These are phyloP conservation scores for Leptodactylus fallax DNA, from an alignment of 2,797 vertebrate species.

Conservation along the genomic window DNA sequence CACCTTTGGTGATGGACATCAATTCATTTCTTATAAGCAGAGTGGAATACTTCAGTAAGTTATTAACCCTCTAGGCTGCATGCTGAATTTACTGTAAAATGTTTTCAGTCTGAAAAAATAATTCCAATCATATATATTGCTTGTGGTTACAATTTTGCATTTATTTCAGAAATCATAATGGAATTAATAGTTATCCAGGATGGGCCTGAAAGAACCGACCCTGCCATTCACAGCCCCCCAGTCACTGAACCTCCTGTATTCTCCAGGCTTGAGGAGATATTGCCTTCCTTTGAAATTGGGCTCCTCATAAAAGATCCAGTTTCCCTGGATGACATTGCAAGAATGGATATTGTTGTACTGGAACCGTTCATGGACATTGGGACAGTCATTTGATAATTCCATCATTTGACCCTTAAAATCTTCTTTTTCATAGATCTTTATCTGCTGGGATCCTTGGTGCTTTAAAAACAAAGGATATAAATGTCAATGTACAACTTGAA, in stretches of 20 bases:
- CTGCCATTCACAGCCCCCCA: conserved; percentile 23
- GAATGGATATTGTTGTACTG: conserved; percentile 66
- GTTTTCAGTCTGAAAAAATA: background rate
- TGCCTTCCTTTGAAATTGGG: conserved; percentile 64
- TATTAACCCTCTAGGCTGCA: too few relatives aligned
- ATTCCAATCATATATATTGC: background rate
- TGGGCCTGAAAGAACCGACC: conserved; percentile 65
- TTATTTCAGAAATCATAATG: background rate
- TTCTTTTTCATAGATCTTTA: conserved; percentile 62
- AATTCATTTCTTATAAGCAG: too few relatives aligned
- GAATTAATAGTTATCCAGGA: conserved; percentile 58
- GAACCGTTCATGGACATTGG: conserved; percentile 68
- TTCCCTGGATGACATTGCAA: conserved; percentile 25
- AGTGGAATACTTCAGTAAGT: too few relatives aligned
- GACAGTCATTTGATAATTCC: conserved; percentile 65
- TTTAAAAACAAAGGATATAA: background rate
- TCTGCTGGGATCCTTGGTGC: conserved; percentile 51
- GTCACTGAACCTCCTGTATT: conserved; percentile 55
- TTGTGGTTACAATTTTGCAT: background rate
- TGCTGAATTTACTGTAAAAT: background rate
- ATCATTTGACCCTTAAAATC: conserved; percentile 63
- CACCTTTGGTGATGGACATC: too few relatives aligned
- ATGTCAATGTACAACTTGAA: background rate
- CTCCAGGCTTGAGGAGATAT: conserved; percentile 64
- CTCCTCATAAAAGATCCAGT: conserved; percentile 3